phyloP scores from a whole-genome alignment of 2,797 vertebrate species.

The Okamejei kenojei region DNA sequence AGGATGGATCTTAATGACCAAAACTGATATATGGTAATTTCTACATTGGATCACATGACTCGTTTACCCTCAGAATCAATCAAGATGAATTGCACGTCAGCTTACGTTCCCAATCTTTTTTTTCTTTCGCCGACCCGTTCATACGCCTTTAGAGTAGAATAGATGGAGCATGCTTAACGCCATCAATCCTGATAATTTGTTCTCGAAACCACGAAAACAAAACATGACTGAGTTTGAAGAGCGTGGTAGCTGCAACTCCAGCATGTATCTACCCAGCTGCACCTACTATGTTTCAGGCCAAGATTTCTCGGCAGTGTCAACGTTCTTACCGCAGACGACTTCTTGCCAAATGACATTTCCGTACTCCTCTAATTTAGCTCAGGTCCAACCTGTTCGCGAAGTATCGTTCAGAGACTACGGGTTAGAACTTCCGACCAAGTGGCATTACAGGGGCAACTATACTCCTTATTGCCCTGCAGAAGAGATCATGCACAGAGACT shows the following conservation, averaged over 20 bases:
- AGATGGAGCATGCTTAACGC: conserved; percentile 95
- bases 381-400: conserved; percentile 92
- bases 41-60: conserved; percentile 98
- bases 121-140: conserved; percentile 78
- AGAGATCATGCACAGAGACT: conserved; percentile 91
- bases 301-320: conserved; percentile 89
- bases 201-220: conserved; percentile 61
- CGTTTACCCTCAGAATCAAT: conserved; percentile 99
- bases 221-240: conserved; percentile 99
- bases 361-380: conserved; percentile 85
- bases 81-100: conserved; percentile 99
- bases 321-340: conserved; percentile 88
- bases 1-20: conserved; percentile 73
- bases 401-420: conserved; percentile 95
- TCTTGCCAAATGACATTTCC: conserved; percentile 96
- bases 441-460: conserved; percentile 90
- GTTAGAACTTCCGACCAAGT: conserved; percentile 89
- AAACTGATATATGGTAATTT: conserved; percentile 99
- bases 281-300: conserved; percentile 93
- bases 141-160: conserved; percentile 77
- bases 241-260: conserved; percentile 83
- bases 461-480: conserved; percentile 89
- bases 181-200: conserved; percentile 56
- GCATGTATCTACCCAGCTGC: conserved; percentile 95
- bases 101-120: conserved; percentile 90